Percentiles rank a stretch among this genome's conserved stretches.
phyloP scores from a whole-genome alignment of 2,113 vertebrate genomes.

The Turdus rufiventris region DNA sequence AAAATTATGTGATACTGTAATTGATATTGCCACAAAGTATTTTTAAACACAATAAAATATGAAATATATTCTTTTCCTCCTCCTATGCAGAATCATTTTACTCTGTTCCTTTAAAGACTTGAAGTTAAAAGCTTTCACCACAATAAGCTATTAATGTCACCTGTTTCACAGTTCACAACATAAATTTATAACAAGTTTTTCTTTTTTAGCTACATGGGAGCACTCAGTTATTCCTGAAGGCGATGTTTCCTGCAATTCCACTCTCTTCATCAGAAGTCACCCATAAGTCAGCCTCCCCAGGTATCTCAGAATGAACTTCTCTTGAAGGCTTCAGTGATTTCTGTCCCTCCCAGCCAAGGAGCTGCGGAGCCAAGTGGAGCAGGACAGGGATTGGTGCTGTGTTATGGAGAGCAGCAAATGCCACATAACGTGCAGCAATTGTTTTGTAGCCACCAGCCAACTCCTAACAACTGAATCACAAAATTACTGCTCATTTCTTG shows the following conservation, averaged over 20 bases:
- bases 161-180: background rate
- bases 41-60: constrained; percentile 49
- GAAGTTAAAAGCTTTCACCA: constrained; percentile 46
- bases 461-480: constrained; percentile 39
- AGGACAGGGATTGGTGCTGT: background rate
- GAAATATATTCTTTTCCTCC: constrained; percentile 35
- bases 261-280: constrained; percentile 60
- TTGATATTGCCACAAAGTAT: constrained; percentile 43
- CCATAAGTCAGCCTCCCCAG: constrained; percentile 59
- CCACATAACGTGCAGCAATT: background rate
- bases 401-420: background rate
- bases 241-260: constrained; percentile 59
- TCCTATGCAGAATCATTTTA: constrained; percentile 54
- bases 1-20: background rate
- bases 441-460: constrained; percentile 48
- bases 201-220: constrained; percentile 12
- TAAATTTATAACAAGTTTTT: constrained; percentile 39
- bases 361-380: background rate
- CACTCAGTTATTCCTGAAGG: constrained; percentile 52
- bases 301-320: constrained; percentile 59
- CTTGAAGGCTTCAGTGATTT: constrained; percentile 30
- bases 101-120: constrained; percentile 43
- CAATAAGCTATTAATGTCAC: constrained; percentile 16
- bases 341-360: constrained; percentile 22
- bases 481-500: constrained; percentile 49